phyloP scores from a whole-genome alignment of 2,797 vertebrate species.

The Oryzias sinensis region DNA sequence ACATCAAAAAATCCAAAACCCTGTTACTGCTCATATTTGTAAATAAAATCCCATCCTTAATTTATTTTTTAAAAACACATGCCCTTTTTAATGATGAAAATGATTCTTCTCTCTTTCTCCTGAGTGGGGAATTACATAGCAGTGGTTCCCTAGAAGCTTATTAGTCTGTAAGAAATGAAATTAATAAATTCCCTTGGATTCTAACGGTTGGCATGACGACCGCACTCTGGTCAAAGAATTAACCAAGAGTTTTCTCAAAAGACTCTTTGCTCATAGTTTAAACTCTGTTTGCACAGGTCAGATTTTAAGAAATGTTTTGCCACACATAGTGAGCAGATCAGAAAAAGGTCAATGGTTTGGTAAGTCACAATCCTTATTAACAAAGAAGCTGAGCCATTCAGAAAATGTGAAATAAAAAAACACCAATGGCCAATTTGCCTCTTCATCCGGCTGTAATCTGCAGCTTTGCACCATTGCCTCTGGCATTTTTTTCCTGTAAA shows the following conservation, averaged over 20 bases:
- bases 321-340: conserved; percentile 20
- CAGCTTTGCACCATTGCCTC: conserved; percentile 44
- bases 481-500: conserved; percentile 25
- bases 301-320: neutral
- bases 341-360: conserved; percentile 29
- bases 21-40: conserved; percentile 18
- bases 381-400: conserved; percentile 43
- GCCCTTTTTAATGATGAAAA: too few species aligned
- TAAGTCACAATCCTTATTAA: conserved; percentile 25
- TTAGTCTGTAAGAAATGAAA: conserved; percentile 38
- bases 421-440: conserved; percentile 50
- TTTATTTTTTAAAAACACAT: neutral
- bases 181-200: conserved; percentile 33
- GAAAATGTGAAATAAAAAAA: conserved; percentile 31
- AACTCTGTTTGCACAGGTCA: neutral
- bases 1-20: conserved; percentile 16
- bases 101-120: neutral
- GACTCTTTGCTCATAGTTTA: conserved; percentile 13
- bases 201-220: conserved; percentile 61
- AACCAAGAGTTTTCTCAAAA: conserved; percentile 36
- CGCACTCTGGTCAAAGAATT: conserved; percentile 24
- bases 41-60: conserved; percentile 1
- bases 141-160: conserved; percentile 24
- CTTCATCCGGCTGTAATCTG: conserved; percentile 35
- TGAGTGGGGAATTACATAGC: neutral